A percentile compares a stretch with the other conserved stretches of the same genome.
phyloP scores from a whole-genome alignment of 2,888 invertebrate species.

The Chalcosyrphus nemorum region DNA sequence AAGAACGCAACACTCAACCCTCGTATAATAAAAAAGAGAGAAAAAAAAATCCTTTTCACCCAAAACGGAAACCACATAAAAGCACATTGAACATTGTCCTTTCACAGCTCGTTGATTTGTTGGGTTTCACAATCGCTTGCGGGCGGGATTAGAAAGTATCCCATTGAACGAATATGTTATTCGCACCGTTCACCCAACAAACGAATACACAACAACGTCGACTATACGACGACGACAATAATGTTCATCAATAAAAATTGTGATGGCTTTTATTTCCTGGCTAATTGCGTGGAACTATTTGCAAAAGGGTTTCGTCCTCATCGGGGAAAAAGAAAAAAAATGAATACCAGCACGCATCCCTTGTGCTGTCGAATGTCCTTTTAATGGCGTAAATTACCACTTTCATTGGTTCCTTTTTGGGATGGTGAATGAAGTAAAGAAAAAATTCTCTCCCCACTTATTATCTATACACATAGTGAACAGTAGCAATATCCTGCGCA shows the following conservation, averaged over 20 bases:
- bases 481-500: conserved; percentile 9
- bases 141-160: conserved; percentile 23
- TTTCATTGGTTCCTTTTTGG: conserved; percentile 5
- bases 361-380: conserved; percentile 33
- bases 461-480: too few relatives aligned
- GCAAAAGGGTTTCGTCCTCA: conserved; percentile 44
- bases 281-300: conserved; percentile 69
- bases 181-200: conserved; percentile 35
- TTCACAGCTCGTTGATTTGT: conserved; percentile 69
- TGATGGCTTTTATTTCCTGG: conserved; percentile 46
- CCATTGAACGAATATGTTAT: conserved; percentile 47
- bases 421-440: conserved; percentile 11
- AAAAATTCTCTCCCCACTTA: not conserved
- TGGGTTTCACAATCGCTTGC: conserved; percentile 43
- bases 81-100: conserved; percentile 69
- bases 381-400: conserved; percentile 50
- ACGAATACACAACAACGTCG: conserved; percentile 18
- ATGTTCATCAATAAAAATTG: conserved; percentile 66
- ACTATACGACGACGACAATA: conserved; percentile 45
- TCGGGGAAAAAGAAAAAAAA: conserved; percentile 1
- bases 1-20: conserved; percentile 48
- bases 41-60: conserved; percentile 60
- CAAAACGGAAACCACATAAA: conserved; percentile 68
- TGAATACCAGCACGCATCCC: conserved; percentile 50
- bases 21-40: conserved; percentile 57